A percentile compares a stretch with the other conserved stretches of the same genome.
These are phyloP conservation scores for Anguilla japonica DNA, from an alignment of 2,113 vertebrate genomes.

Conservation along the genomic window DNA sequence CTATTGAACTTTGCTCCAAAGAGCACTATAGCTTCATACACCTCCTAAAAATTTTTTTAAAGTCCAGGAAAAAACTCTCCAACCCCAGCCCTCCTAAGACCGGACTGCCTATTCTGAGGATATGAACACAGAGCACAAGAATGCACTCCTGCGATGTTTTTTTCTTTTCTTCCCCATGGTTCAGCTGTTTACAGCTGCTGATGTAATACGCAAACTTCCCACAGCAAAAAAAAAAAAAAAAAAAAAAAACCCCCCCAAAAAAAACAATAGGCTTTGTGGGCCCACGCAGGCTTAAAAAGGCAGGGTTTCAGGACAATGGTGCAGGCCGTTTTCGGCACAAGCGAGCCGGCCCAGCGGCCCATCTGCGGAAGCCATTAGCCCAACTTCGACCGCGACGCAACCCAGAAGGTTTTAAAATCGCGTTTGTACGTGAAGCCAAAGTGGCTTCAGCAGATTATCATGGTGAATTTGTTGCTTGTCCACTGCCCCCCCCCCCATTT, in stretches of 20 bases:
- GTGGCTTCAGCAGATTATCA: slow-evolving; percentile 4
- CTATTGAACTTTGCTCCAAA: neutral
- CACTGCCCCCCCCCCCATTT: slow-evolving; percentile 11
- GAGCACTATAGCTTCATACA: neutral
- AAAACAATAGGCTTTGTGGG: neutral
- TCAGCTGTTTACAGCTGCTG: neutral
- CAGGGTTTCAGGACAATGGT: neutral
- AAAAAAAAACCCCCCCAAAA: no score
- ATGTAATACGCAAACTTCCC: slow-evolving; percentile 9
- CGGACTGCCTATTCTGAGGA: neutral
- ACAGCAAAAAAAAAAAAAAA: neutral
- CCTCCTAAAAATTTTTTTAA: neutral
- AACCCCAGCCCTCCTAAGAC: neutral
- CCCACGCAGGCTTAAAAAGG: neutral
- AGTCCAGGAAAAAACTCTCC: neutral
- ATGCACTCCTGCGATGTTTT: neutral
- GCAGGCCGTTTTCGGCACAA: neutral
- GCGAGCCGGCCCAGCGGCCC: neutral
- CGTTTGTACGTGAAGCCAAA: neutral
- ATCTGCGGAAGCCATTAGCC: slow-evolving; percentile 3
- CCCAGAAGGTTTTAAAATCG: neutral
- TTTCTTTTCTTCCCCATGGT: neutral
- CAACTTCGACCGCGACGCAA: neutral
- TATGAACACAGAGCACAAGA: neutral
- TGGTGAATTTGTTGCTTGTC: slow-evolving; percentile 16